phyloP scores from a whole-genome alignment of 2,113 vertebrate genomes.

The Oreochromis niloticus region DNA sequence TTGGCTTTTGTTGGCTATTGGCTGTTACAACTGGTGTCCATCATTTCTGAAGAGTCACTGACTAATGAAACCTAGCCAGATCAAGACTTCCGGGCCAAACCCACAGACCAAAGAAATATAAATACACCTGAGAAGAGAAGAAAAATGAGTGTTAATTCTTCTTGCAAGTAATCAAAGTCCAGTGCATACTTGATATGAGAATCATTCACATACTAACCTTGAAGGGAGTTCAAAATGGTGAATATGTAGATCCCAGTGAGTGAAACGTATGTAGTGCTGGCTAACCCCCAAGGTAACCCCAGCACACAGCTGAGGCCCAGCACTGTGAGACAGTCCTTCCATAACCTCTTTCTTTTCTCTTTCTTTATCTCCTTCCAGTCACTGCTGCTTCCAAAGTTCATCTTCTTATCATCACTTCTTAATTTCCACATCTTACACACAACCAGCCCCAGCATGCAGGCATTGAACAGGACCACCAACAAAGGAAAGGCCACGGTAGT shows the following conservation, averaged over 20 bases:
- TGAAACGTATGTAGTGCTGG: constrained; percentile 74
- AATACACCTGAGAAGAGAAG: constrained; percentile 51
- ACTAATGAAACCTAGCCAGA: not conserved
- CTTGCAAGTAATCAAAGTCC: rapidly evolving
- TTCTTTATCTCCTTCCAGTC: not conserved
- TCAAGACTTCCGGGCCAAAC: constrained; percentile 33
- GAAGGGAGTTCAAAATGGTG: constrained; percentile 84
- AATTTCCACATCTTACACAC: constrained; percentile 71
- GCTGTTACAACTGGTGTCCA: constrained; percentile 17
- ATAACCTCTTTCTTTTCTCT: constrained; percentile 29
- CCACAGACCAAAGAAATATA: constrained; percentile 68
- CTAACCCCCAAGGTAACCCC: constrained; percentile 82
- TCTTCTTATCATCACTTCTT: not conserved
- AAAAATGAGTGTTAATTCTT: not conserved
- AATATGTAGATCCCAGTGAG: constrained; percentile 79
- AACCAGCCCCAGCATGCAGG: constrained; percentile 78
- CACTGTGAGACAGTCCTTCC: constrained; percentile 67
- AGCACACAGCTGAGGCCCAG: constrained; percentile 84
- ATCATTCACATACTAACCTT: constrained; percentile 71
- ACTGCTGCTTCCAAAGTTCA: not conserved
- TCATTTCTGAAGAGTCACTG: constrained; percentile 50
- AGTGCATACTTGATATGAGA: not conserved
- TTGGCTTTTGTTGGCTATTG: not conserved
- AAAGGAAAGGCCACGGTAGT: constrained; percentile 75
- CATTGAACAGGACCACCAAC: constrained; percentile 81